Conservation (phyloP, 2,888 invertebrate species). For the Yponomeuta plumbellus region DNA sequence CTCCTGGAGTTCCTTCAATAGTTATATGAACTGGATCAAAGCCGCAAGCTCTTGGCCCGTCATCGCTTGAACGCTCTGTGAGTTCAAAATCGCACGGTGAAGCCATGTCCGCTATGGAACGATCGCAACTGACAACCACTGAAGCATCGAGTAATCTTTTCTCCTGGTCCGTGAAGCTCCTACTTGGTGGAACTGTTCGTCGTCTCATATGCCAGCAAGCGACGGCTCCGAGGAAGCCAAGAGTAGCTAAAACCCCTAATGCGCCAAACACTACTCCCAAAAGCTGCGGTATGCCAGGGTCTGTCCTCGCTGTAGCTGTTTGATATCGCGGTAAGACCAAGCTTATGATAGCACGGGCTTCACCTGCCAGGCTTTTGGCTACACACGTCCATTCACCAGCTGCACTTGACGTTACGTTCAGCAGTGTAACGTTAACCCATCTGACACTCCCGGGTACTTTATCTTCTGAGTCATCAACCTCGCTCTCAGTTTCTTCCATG, state of each 20-base stretch:
- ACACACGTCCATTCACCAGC: constrained; percentile 92
- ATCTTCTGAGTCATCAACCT: constrained; percentile 58
- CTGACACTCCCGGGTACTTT: constrained; percentile 69
- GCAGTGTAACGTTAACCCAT: constrained; percentile 90
- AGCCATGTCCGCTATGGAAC: constrained; percentile 80
- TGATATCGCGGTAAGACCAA: constrained; percentile 73
- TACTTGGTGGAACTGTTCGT: constrained; percentile 79
- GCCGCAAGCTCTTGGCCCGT: constrained; percentile 58
- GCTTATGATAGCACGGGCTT: constrained; percentile 78
- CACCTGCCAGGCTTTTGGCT: constrained; percentile 82
- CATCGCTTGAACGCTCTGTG: constrained; percentile 66
- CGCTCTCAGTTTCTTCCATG: constrained; percentile 64
- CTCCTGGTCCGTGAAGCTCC: constrained; percentile 91
- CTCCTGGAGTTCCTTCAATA: constrained; percentile 73
- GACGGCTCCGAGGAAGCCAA: constrained; percentile 76
- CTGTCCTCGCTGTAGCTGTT: constrained; percentile 86
- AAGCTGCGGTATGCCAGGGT: constrained; percentile 84
- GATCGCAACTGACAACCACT: constrained; percentile 78
- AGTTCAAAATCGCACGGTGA: constrained; percentile 72
- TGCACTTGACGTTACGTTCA: constrained; percentile 87
- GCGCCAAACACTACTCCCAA: constrained; percentile 84
- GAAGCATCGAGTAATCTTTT: constrained; percentile 90
- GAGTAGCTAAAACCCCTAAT: constrained; percentile 81
- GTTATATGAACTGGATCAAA: constrained; percentile 80
- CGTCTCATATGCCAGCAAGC: constrained; percentile 81